Evolutionary conservation across 2,888 invertebrate genomes (phyloP), one percentile per base, ranked within the genome.

Genomic region (Catocala sponsa): DNA sequence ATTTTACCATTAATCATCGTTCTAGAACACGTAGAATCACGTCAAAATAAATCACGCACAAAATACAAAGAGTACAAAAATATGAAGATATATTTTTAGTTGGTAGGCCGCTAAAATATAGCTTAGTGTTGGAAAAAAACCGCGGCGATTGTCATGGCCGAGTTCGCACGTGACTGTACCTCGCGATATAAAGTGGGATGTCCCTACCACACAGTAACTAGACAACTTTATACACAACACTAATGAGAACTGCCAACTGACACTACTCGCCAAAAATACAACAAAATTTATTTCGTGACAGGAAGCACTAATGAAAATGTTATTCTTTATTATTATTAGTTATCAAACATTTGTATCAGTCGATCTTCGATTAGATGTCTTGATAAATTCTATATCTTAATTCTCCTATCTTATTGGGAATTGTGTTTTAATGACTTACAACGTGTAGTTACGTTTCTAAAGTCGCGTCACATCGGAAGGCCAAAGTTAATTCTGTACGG

Each of bases 401-500:
- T 9, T 6, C 9, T 7, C 35, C 35, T 38, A 38, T 38, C 35
- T 38, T 38, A 13, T 13, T 46, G 6, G 12, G n/a, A 46, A 43
- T 10, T 43, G 43, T 43, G 2, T 13, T 13, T 46, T 46, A 46
- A 9, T 46, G 10, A 38, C 7, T 38, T 38, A 6, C 35, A 38
- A 38, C 35, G 25, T 25, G 4, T 38, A 38, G 4, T 38, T 38
- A 48, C 44, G 46, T 38, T 46, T 9, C 38, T 62, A 56, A 58
- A 58, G 55, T 60, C 55, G 62, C 66, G 68, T 59, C 82, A 70
- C 72, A 74, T 70, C 74, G 78, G 84, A 87, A 87, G 86, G 89
- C 80, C 83, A 71, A 68, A 84, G 80, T 84, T 88, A 87, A 88
- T 89, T 88, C 78, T 72, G 84, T 79, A 73, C 78, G 80, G 83